Percentiles rank a stretch among this genome's conserved stretches.
Evolutionary conservation across 2,113 vertebrate species (phyloP).

Genomic region (Chunga burmeisteri): DNA sequence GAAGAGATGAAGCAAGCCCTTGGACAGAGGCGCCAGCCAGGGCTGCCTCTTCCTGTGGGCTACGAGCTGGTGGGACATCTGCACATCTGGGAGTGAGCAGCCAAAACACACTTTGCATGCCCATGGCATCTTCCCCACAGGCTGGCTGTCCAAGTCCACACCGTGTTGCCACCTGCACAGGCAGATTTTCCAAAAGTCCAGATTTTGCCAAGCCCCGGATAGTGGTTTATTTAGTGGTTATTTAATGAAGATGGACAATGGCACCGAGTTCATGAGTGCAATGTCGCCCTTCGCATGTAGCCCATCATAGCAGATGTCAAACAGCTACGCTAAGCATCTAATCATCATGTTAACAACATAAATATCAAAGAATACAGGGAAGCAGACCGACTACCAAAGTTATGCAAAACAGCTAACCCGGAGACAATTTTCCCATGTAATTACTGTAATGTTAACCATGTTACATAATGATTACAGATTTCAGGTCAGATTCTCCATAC

Average conservation of each 20-base stretch:
- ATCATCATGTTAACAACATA: not conserved
- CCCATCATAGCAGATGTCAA: not conserved
- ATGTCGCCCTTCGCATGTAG: accelerated
- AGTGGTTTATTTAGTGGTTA: accelerated
- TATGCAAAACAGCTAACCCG: not conserved
- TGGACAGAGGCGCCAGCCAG: not conserved
- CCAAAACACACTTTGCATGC: accelerated
- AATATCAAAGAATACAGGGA: not conserved
- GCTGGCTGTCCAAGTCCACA: accelerated
- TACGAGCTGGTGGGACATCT: not conserved
- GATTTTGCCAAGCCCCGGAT: accelerated
- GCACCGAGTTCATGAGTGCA: accelerated
- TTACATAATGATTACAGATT: slow-evolving; percentile 10
- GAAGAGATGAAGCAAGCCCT: not conserved
- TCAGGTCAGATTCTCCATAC: slow-evolving; percentile 1
- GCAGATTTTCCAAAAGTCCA: not conserved
- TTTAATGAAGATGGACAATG: not conserved
- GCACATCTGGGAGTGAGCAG: not conserved
- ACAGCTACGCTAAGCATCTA: not conserved
- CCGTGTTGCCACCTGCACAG: not conserved
- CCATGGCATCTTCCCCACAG: accelerated
- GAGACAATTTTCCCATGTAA: not conserved
- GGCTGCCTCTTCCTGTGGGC: not conserved
- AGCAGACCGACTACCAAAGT: not conserved
- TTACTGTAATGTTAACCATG: not conserved